These are phyloP conservation scores for Uria lomvia DNA, from an alignment of 2,113 vertebrate genomes.

Conservation along the genomic window DNA sequence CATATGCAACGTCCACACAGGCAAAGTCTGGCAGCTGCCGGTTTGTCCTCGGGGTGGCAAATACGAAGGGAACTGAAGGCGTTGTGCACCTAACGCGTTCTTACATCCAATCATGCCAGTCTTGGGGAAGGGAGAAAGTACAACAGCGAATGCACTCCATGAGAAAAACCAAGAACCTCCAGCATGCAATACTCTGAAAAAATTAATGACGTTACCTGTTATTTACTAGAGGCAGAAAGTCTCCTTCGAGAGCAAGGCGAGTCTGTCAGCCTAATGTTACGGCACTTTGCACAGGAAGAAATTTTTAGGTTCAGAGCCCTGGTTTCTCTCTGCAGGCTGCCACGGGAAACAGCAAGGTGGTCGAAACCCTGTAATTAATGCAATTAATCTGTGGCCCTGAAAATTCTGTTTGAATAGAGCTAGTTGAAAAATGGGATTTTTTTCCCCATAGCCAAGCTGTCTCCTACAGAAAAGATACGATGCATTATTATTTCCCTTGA, in stretches of 20 bases:
- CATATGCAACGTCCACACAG: fast-evolving
- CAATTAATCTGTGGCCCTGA: background rate
- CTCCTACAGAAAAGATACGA: background rate
- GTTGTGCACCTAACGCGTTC: fast-evolving
- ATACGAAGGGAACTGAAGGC: fast-evolving
- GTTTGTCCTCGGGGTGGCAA: background rate
- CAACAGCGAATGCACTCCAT: fast-evolving
- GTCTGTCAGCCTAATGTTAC: background rate
- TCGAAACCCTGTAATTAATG: background rate
- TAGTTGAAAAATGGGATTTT: background rate
- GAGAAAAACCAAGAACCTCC: background rate
- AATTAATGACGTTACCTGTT: fast-evolving
- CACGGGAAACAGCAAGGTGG: background rate
- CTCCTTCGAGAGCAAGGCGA: background rate
- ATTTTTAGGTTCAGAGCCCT: background rate
- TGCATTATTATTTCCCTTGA: background rate
- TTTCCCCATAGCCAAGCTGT: background rate
- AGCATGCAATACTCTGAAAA: fast-evolving
- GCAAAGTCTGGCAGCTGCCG: fast-evolving
- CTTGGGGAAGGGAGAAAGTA: fast-evolving
- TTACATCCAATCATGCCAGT: background rate
- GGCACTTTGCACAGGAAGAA: background rate
- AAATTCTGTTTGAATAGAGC: background rate
- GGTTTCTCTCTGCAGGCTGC: background rate
- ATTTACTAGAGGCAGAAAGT: background rate